Percentiles rank a stretch among this genome's conserved stretches.
Evolutionary conservation across 2,888 invertebrate species (phyloP).

Genomic region (Standfussiana lucernea): DNA sequence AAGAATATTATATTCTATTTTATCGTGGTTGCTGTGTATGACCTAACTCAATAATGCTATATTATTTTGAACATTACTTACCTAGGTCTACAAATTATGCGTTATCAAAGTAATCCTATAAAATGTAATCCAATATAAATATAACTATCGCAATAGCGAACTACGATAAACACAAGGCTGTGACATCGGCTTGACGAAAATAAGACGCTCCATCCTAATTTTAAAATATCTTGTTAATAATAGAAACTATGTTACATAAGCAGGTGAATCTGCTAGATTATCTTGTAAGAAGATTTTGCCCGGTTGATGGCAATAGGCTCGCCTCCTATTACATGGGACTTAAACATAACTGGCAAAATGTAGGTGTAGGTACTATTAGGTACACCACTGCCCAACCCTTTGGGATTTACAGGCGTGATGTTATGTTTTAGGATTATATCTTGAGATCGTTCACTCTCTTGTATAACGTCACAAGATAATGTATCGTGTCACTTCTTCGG

Average conservation of each 20-base stretch:
- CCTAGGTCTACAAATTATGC: background rate
- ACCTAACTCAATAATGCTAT: no score
- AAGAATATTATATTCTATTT: no score
- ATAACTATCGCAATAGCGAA: background rate
- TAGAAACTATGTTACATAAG: background rate
- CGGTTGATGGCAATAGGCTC: no score
- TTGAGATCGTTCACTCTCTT: no score
- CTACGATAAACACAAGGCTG: background rate
- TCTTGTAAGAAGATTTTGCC: background rate
- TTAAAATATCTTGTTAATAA: constrained; percentile 8
- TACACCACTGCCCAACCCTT: no score
- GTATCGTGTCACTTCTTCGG: background rate
- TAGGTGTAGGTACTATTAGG: no score
- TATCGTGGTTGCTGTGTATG: no score
- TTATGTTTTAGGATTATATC: no score
- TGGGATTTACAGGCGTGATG: no score
- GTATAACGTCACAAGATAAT: background rate
- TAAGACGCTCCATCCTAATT: background rate
- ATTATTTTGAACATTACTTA: background rate
- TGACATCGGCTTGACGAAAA: background rate
- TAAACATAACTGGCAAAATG: no score
- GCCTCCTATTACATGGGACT: no score
- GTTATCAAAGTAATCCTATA: constrained; percentile 5
- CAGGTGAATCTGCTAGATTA: background rate
- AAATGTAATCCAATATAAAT: background rate